phyloP scores from a whole-genome alignment of 2,888 invertebrate species.

The Cheilosia pagana region DNA sequence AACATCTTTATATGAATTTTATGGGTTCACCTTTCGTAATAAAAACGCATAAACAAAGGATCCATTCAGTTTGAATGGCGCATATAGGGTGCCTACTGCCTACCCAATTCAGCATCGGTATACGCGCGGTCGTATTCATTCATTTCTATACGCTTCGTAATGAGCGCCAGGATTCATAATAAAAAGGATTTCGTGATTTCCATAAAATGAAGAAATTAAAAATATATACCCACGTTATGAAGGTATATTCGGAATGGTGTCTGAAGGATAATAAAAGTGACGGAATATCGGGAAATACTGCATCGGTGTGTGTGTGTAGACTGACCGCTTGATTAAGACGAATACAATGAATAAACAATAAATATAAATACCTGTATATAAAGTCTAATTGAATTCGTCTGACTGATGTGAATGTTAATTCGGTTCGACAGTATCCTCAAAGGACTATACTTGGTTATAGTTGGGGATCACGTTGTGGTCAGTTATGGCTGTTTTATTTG shows the following conservation, averaged over 20 bases:
- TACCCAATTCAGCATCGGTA: not conserved
- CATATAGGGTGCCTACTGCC: not conserved
- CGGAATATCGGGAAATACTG: not conserved
- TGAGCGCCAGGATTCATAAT: slow-evolving; percentile 64
- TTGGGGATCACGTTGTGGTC: slow-evolving; percentile 14
- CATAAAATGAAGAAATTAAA: slow-evolving; percentile 52
- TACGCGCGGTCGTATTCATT: slow-evolving; percentile 16
- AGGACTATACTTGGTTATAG: slow-evolving; percentile 30
- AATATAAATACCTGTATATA: slow-evolving; percentile 13
- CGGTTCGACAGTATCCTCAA: slow-evolving; percentile 1
- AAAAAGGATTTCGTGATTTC: slow-evolving; percentile 67
- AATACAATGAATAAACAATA: slow-evolving; percentile 5
- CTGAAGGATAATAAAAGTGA: slow-evolving; percentile 18
- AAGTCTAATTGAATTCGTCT: slow-evolving; percentile 64
- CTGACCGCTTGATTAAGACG: slow-evolving; percentile 33
- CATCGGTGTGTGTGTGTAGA: slow-evolving; percentile 22
- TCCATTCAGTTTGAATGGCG: slow-evolving; percentile 20
- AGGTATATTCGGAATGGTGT: not conserved
- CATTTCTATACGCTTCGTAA: slow-evolving; percentile 50
- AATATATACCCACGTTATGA: not conserved
- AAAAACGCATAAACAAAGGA: slow-evolving; percentile 51
- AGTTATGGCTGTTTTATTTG: slow-evolving; percentile 21
- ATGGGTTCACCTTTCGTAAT: slow-evolving; percentile 63
- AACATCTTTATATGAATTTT: slow-evolving; percentile 55
- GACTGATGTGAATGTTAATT: slow-evolving; percentile 58